Evolutionary conservation across 2,888 invertebrate genomes (phyloP).

Genomic region (Pristionchus japonicus): DNA sequence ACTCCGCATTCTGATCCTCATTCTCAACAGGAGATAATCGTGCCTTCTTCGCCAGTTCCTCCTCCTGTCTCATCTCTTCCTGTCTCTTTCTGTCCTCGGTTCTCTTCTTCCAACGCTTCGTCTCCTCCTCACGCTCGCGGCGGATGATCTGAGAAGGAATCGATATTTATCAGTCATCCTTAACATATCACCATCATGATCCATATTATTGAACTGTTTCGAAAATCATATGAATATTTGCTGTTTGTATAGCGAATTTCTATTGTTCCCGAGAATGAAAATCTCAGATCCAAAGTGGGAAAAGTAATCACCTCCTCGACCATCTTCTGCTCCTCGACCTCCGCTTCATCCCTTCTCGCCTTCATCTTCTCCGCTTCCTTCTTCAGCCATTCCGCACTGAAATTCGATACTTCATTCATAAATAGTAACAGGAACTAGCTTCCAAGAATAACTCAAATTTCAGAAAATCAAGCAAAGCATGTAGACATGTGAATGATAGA

Average conservation of each 20-base stretch:
- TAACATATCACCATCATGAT: no score
- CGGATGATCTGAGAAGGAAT: conserved; percentile 4
- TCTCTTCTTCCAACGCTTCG: neutral
- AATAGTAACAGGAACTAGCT: neutral
- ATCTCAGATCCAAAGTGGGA: neutral
- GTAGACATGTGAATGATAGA: no score
- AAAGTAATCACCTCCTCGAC: neutral
- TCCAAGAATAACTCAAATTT: neutral
- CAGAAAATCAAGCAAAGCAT: no score
- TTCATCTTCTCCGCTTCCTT: conserved; percentile 25
- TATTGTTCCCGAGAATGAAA: neutral
- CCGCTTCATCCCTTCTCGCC: neutral
- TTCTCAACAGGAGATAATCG: neutral
- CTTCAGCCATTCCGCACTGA: neutral
- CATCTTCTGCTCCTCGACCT: conserved; percentile 14
- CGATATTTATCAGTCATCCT: no score
- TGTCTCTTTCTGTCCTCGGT: neutral
- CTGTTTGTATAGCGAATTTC: no score
- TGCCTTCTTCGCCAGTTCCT: neutral
- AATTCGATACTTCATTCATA: no score
- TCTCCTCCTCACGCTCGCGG: neutral
- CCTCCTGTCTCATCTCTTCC: neutral
- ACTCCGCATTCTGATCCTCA: no score
- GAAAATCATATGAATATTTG: no score
- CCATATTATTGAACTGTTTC: no score